Conservation (phyloP, 23 tunicate species). For the Trididemnum nubilum region DNA sequence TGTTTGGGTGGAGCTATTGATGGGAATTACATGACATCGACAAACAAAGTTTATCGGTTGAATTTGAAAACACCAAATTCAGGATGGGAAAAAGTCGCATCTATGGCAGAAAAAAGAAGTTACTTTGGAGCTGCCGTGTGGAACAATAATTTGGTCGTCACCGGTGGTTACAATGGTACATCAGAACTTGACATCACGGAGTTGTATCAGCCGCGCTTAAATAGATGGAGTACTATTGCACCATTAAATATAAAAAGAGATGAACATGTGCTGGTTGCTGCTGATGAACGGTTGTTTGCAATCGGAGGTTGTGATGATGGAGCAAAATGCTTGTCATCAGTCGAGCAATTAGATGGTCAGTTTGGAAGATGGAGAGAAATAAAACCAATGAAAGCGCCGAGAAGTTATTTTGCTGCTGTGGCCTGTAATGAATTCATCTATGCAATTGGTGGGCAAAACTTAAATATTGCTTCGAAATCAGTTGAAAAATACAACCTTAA, state of each 20-base stretch:
- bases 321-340: not conserved
- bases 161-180: too few relatives aligned
- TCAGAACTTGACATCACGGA: not conserved
- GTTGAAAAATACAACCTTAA: slow-evolving; percentile 6
- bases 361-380: not conserved
- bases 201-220: not conserved
- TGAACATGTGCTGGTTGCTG: not conserved
- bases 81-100: too few relatives aligned
- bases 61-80: too few relatives aligned
- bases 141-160: too few relatives aligned
- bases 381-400: not conserved
- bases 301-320: not conserved
- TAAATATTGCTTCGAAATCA: not conserved
- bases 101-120: too few relatives aligned
- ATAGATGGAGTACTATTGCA: not conserved
- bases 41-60: too few relatives aligned
- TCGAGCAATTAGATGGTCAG: not conserved
- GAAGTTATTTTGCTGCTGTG: not conserved
- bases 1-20: too few relatives aligned
- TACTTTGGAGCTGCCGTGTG: too few relatives aligned
- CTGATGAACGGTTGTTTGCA: not conserved
- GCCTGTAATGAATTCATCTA: not conserved
- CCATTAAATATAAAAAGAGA: not conserved
- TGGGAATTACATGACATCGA: too few relatives aligned
- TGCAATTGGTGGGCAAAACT: not conserved